These are phyloP conservation scores for Perca flavescens DNA, from an alignment of 2,113 vertebrate genomes.

Conservation along the genomic window DNA sequence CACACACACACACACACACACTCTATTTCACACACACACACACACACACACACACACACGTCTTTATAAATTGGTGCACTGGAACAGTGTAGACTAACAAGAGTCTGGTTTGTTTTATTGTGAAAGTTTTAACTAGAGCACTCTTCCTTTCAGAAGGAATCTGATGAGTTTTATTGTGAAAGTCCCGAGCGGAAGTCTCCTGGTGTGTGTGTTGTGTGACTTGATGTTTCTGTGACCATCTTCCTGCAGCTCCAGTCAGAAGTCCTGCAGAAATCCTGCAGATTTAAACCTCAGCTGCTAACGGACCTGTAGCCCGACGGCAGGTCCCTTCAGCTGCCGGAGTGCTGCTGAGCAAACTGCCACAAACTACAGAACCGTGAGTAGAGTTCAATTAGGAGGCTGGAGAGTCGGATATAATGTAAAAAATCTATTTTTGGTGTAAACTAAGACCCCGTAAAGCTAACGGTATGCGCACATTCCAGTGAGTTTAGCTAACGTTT, in stretches of 20 bases:
- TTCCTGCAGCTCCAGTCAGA: not conserved
- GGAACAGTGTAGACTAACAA: no score
- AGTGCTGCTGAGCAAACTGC: conserved; percentile 44
- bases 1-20: no score
- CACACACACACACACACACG: no score
- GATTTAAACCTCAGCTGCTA: not conserved
- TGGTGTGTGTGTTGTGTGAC: not conserved
- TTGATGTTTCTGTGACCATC: not conserved
- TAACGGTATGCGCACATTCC: not conserved
- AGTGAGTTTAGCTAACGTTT: not conserved
- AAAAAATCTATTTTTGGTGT: not conserved
- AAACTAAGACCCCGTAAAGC: not conserved
- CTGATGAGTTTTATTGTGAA: not conserved
- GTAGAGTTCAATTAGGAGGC: not conserved
- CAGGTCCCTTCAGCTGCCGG: not conserved
- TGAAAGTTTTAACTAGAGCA: no score
- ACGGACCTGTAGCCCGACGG: not conserved
- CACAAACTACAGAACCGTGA: not conserved
- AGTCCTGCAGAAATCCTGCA: not conserved
- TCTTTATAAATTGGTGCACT: no score
- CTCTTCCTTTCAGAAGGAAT: not conserved
- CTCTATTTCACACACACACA: no score
- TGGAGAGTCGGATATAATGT: not conserved
- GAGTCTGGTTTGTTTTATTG: no score
- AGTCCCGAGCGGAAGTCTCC: conserved; percentile 7